Base-by-base conservation (phyloP, 2,888 invertebrate genomes). In the Trachelus iudaicus region DNA sequence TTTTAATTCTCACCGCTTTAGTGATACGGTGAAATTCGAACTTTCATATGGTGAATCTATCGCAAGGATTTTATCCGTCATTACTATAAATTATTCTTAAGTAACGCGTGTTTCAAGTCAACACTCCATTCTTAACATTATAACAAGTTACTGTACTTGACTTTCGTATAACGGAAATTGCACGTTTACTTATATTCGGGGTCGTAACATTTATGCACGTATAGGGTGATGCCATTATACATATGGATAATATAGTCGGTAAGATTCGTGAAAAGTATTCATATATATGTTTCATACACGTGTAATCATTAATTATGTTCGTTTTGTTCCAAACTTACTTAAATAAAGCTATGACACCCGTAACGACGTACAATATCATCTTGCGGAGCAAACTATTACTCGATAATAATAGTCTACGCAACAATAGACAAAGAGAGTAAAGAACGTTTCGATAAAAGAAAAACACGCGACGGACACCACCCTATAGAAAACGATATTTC, bases 401-500 rank as follows among this genome's bases (percentile, higher is more conserved):
- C 23, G 40, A 6, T 23, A 23, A 56, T 56, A 56, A 56, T 56
- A 56, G 40, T 56, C 40, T 23, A 23, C 40, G 40, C 40, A 9
- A 56, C 15, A 56, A 56, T 56, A 56, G 23, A 56, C 40, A 56
- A 15, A 40, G 69, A 34, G 71, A 33, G 31, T 71, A 3, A 71
- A 71, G 71, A 12, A 30, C 6, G 30, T 6, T 71, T 33, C 33
- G 12, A 33, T 30, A 31, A 30, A 71, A 56, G 23, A 56, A 56
- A 56, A 56, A 56, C 15, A 23, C 23, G 23, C 40, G 9, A 56
- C 6, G 40, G 40, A 56, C 40, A 71, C 12, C 71, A 33, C 30
- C 71, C 71, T 33, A 30, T 71, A 30, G 13, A 34, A 71, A 34
- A 73, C 56, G 71, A 77, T 56, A 69, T 73, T 69, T 77, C 73